phyloP scores from a whole-genome alignment of 2,113 vertebrate species.

The Procavia capensis region DNA sequence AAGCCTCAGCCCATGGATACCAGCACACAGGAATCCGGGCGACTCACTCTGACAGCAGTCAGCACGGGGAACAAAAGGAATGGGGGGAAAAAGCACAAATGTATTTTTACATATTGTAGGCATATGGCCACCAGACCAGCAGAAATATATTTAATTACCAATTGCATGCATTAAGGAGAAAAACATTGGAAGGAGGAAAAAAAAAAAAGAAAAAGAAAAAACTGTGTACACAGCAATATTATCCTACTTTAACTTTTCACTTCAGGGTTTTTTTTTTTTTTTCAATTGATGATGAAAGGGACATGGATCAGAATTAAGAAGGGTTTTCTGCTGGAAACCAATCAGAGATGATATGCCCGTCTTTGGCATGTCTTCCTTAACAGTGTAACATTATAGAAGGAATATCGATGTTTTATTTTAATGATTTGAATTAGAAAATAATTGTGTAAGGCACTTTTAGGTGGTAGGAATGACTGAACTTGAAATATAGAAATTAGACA shows the following conservation, averaged over 20 bases:
- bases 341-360: neutral
- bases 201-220: slow-evolving; percentile 55
- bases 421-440: slow-evolving; percentile 44
- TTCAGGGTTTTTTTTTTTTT: slow-evolving; percentile 58
- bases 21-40: slow-evolving; percentile 93
- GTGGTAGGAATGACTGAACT: neutral
- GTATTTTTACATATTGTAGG: slow-evolving; percentile 89
- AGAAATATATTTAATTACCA: slow-evolving; percentile 91
- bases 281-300: slow-evolving; percentile 72
- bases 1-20: slow-evolving; percentile 95
- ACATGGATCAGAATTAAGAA: slow-evolving; percentile 55
- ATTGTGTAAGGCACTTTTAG: neutral
- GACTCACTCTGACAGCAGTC: slow-evolving; percentile 88
- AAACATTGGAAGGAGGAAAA: slow-evolving; percentile 28
- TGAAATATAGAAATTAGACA: slow-evolving; percentile 7
- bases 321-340: slow-evolving; percentile 54
- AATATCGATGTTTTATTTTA: slow-evolving; percentile 24
- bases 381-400: neutral
- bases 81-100: slow-evolving; percentile 78
- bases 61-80: slow-evolving; percentile 89
- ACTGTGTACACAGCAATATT: slow-evolving; percentile 80
- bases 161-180: slow-evolving; percentile 81
- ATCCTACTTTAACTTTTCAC: slow-evolving; percentile 78
- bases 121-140: slow-evolving; percentile 90
- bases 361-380: slow-evolving; percentile 50